These are phyloP conservation scores for Grammomys surdaster DNA, from an alignment of 2,113 vertebrate species.

Conservation along the genomic window DNA sequence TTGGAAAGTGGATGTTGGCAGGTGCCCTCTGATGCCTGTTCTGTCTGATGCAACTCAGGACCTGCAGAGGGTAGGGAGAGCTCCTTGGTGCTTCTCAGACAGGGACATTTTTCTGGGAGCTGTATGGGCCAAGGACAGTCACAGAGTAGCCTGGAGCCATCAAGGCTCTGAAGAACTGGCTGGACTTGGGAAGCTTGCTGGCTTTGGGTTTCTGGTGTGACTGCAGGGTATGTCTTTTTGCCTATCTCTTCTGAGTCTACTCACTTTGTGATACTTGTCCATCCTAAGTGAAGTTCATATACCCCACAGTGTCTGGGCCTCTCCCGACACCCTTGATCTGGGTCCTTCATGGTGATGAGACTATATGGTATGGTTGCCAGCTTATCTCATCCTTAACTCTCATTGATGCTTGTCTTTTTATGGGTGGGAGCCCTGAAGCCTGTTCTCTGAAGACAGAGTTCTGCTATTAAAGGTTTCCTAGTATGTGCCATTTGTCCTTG, in stretches of 20 bases:
- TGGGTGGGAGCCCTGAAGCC: slow-evolving; percentile 52
- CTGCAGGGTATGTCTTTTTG: neutral
- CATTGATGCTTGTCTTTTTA: slow-evolving; percentile 55
- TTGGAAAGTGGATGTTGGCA: neutral
- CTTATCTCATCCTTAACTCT: neutral
- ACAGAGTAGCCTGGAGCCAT: neutral
- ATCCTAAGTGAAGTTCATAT: neutral
- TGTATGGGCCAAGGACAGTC: neutral
- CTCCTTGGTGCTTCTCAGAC: neutral
- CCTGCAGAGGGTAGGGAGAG: neutral
- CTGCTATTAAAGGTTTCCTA: neutral
- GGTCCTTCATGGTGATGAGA: neutral
- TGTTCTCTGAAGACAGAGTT: slow-evolving; percentile 28
- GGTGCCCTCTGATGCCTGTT: neutral
- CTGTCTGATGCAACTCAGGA: neutral
- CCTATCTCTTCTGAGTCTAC: neutral
- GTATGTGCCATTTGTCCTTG: neutral
- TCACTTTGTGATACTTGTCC: slow-evolving; percentile 37
- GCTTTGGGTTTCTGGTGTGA: slow-evolving; percentile 32
- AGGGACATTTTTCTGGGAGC: neutral
- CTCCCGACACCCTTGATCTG: neutral
- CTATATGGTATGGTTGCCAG: neutral
- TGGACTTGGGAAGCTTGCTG: neutral
- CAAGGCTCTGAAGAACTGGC: neutral
- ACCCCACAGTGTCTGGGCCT: neutral